Evolutionary conservation across 1,140 invertebrate genomes (phyloP), one percentile per base, ranked within the genome.

Genomic region (Drosophila nannoptera): DNA sequence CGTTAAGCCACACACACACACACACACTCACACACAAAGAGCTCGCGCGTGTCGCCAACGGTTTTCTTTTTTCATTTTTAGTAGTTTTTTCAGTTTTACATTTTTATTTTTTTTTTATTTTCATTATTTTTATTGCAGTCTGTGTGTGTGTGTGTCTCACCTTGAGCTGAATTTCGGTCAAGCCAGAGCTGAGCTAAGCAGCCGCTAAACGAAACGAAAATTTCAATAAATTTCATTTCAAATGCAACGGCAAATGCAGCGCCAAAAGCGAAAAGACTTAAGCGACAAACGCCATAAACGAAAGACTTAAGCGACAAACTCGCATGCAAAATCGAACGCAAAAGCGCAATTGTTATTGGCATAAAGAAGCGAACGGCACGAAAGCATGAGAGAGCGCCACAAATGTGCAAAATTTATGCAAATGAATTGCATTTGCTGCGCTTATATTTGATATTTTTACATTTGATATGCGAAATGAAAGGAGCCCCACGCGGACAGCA

Each of bases 91-190:
- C 45, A 12, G 38, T 9, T 36, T 29, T 29, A 35, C 40, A 12
- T 33, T 56, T 49, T 53, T 64, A 33, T 52, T 36, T 7, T 38
- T 52, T 52, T 62, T 59, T 36, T 58, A 45, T 73, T 69, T 73
- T 67, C 6, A 5, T 43, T 48, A 22, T 46, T 63, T 43, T 40
- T 55, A 52, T 38, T 53, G 22, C 22, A 22, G 22, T 22, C 1
- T 22, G 22, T 22, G 22, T 22, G 22, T 9, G 40, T 46, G 61
- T 45, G 48, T 43, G 59, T 43, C 62, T 84, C 77, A 84, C 81
- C 80, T 84, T 84, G 80, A 84, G 81, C 80, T 84, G 80, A 84
- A 84, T 84, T 84, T 84, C 81, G 82, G 81, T 81, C 80, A 84
- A 22, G 22, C 22, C 22, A 22, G 22, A 22, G 22, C 22, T 22